Percentiles rank a stretch among this genome's conserved stretches.
Evolutionary conservation across 2,797 vertebrate genomes (phyloP).

Genomic region (Anguilla anguilla): DNA sequence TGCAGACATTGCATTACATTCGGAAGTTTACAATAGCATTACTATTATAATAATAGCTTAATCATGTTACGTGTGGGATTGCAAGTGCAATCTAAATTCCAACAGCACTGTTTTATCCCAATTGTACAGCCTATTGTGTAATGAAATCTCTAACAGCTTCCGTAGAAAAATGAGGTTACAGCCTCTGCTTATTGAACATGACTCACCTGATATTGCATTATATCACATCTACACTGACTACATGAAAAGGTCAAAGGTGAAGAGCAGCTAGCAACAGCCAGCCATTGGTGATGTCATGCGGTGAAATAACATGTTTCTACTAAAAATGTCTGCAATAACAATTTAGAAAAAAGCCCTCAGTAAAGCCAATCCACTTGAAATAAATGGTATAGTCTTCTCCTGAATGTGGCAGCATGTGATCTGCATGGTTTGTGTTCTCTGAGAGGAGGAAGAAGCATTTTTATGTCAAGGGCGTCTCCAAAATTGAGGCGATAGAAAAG

Average conservation of each 20-base stretch:
- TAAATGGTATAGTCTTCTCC: background rate
- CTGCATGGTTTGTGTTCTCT: slow-evolving; percentile 6
- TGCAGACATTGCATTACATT: background rate
- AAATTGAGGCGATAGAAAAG: background rate
- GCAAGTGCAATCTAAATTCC: background rate
- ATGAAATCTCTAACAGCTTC: background rate
- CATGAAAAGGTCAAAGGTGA: background rate
- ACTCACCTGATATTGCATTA: background rate
- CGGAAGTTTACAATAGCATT: background rate
- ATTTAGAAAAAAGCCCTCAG: background rate
- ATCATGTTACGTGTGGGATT: background rate
- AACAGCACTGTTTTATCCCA: background rate
- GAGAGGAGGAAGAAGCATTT: background rate
- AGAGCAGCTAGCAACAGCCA: background rate
- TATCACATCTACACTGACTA: background rate
- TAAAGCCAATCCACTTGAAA: background rate
- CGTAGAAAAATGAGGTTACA: background rate
- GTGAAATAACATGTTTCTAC: background rate
- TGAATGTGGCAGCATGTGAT: background rate
- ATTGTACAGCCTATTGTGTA: background rate
- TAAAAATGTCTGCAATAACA: background rate
- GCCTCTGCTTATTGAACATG: background rate
- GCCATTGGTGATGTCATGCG: background rate
- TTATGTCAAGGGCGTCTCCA: background rate
- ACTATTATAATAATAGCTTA: background rate